Percentiles rank a stretch among this genome's conserved stretches.
These are phyloP conservation scores for Nomada flava DNA, from an alignment of 2,888 invertebrate species.

Conservation along the genomic window DNA sequence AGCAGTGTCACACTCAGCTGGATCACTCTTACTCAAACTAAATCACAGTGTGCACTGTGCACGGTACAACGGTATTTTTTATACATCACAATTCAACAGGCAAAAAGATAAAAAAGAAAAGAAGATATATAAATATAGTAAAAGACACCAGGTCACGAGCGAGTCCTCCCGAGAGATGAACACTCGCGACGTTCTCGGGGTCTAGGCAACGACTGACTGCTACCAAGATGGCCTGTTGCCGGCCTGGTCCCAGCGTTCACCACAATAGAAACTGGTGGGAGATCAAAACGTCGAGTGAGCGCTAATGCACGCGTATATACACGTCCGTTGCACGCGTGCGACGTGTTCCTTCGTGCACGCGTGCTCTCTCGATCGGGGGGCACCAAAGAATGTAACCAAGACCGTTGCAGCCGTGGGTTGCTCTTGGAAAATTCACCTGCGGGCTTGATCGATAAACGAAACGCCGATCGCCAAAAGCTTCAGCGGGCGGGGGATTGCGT, in stretches of 20 bases:
- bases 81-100: background rate
- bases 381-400: background rate
- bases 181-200: conserved; percentile 75
- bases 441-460: conserved; percentile 21
- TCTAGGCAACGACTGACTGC: conserved; percentile 81
- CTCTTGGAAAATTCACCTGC: conserved; percentile 40
- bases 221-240: conserved; percentile 78
- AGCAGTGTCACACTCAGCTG: conserved; percentile 32
- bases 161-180: conserved; percentile 20
- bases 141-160: background rate
- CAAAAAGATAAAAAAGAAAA: background rate
- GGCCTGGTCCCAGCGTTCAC: conserved; percentile 73
- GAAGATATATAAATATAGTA: background rate
- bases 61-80: background rate
- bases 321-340: conserved; percentile 22
- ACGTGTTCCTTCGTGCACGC: conserved; percentile 1
- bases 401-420: conserved; percentile 26
- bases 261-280: conserved; percentile 81
- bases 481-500: conserved; percentile 29
- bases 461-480: conserved; percentile 28
- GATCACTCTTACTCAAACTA: conserved; percentile 43
- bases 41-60: conserved; percentile 35
- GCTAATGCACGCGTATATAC: conserved; percentile 56
- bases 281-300: conserved; percentile 80
- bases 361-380: background rate